phyloP scores from a whole-genome alignment of 1,140 invertebrate genomes.

The Pseudomyrmex cubaensis region DNA sequence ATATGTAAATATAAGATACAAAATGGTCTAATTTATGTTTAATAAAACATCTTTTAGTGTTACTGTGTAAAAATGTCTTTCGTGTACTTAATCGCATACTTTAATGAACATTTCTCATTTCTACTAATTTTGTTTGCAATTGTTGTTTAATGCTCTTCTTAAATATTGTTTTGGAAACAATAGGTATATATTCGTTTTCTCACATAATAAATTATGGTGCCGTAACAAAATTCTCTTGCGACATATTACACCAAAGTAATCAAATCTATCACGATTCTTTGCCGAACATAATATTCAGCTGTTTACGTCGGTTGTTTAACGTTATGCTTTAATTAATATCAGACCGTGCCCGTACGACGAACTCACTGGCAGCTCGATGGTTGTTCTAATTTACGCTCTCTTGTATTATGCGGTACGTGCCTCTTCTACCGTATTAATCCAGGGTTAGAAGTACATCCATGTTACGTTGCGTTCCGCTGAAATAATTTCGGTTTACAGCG shows the following conservation, averaged over 20 bases:
- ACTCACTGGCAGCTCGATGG: constrained; percentile 58
- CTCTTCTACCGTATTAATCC: constrained; percentile 59
- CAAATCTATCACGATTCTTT: constrained; percentile 43
- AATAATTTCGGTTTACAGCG: constrained; percentile 53
- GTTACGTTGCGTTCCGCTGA: constrained; percentile 42
- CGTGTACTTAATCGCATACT: not conserved
- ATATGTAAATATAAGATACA: not conserved
- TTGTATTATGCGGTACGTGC: constrained; percentile 62
- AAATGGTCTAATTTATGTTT: not conserved
- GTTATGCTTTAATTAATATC: constrained; percentile 58
- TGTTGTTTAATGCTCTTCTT: not conserved
- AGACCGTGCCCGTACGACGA: constrained; percentile 41
- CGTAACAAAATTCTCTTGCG: constrained; percentile 21
- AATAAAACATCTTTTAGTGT: no score
- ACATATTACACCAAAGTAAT: not conserved
- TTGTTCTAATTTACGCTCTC: constrained; percentile 61
- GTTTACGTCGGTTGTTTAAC: constrained; percentile 49
- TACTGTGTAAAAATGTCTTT: no score
- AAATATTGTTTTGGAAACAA: not conserved
- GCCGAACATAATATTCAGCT: constrained; percentile 34
- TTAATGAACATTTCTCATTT: not conserved
- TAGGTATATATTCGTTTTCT: not conserved
- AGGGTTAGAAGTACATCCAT: constrained; percentile 55
- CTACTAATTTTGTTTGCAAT: not conserved
- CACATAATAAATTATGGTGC: constrained; percentile 8